Base-by-base conservation (phyloP, 2,797 vertebrate species). In the Enteromius afrohamiltoni region DNA sequence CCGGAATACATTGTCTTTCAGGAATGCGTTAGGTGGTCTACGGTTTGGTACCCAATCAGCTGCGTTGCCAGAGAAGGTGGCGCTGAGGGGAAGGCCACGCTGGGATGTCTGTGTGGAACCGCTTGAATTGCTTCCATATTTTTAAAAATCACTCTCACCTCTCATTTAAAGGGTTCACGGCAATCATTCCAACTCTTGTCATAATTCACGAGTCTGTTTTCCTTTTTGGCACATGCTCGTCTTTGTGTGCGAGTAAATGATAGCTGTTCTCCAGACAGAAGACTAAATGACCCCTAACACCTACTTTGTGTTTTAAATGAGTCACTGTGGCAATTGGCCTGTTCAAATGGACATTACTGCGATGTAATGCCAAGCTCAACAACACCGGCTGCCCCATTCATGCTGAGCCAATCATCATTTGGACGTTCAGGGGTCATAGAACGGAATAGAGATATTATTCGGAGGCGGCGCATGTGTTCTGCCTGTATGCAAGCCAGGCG, bases 241-340 rank as follows among this genome's bases (percentile, higher is more conserved):
- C 64, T 76, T 64, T 75, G 34, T 77, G 49, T 31, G 71, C 42
- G 55, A 55, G 77, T 69, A 76, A 68, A 77, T 83, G 65, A 81
- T 73, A 71, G 69, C 68, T 13, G 21, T 62, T 81, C 79, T 81
- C 68, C 69, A 81, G 53, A 81, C 79, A 49, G 19, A n/a, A 73
- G 55, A 81, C 79, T 81, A 73, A 81, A 81, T 62, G 68, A 73
- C 68, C 79, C 79, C 68, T 73, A 62, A 45, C 26, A 81, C 79
- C 68, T 70, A 81, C 79, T 81, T 81, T 73, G 68, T 81, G 79
- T 81, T 81, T 81, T 81, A 73, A 81, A 73, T 81, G 79, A 81
- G 79, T 81, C 79, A 81, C 68, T 81, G 40, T 81, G 79, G 79
- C 79, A 81, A 73, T 71, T 60, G 34, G 68, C 68, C 79, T 81